Base-by-base conservation (phyloP, 2,888 invertebrate genomes). In the Erebia palarica region DNA sequence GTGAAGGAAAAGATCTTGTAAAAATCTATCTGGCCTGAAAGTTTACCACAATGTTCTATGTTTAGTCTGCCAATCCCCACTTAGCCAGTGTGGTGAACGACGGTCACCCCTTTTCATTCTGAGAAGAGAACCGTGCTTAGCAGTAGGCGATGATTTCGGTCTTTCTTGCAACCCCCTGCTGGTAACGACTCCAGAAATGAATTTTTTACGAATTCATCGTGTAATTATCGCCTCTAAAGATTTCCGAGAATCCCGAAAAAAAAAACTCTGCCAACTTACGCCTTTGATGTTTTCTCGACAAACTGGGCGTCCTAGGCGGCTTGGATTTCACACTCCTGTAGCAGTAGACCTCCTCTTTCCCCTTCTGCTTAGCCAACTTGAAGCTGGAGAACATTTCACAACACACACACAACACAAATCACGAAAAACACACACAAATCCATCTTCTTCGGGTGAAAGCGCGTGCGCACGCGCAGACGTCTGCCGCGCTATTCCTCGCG, bases 251-350 rank as follows among this genome's bases (percentile, higher is more conserved):
- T 18, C 18, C 3, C 2, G 7, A 36, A 36, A 36, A 27, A 10
- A 55, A 18, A 0, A 10, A 55, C 16, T 18, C 49, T 44, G 68
- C 63, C 69, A 73, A 72, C 75, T 76, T 74, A 77, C 76, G 76
- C 53, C 77, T 76, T 75, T 77, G 77, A 75, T 75, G 74, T 75
- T 74, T 75, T 14, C 68, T 71, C 55, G 70, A 68, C 66, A 75
- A 70, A 63, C 92, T 89, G 65, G 95, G 94, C 58, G 94, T 94
- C 83, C 94, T 94, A 14, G 94, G 94, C 49, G 94, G 94, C 81
- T 94, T 94, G 70, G 90, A 91, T 80, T 92, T 91, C 55, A 94
- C 92, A 76, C 88, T 88, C 71, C 86, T 86, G 77, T 93, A 91
- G 81, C 92, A 93, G 72, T 94, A 89, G 57, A 94, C 82, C 80